A percentile compares a stretch with the other conserved stretches of the same genome.
Conservation (phyloP, 1,140 invertebrate genomes). For the Oscheius sp. region DNA sequence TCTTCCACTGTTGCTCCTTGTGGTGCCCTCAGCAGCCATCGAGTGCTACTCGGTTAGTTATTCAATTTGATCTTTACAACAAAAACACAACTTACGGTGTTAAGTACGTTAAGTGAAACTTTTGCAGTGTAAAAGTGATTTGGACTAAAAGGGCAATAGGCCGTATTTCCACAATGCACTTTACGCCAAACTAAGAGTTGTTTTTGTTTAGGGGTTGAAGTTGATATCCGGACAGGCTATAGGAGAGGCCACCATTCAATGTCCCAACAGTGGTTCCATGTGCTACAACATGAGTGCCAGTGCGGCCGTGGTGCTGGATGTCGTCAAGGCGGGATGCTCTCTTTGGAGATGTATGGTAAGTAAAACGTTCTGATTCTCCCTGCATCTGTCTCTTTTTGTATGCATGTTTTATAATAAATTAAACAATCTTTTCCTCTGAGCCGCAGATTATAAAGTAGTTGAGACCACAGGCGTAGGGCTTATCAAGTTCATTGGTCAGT, state of each 20-base stretch:
- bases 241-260: constrained; percentile 24
- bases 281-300: constrained; percentile 35
- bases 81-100: neutral
- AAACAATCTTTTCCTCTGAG: too few relatives aligned
- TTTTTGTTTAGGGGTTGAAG: constrained; percentile 32
- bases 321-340: constrained; percentile 33
- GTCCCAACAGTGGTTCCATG: constrained; percentile 14
- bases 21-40: neutral
- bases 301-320: constrained; percentile 28
- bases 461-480: too few relatives aligned
- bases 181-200: neutral
- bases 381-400: neutral
- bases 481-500: too few relatives aligned
- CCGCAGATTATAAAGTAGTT: too few relatives aligned
- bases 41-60: neutral
- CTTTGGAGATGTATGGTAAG: constrained; percentile 37
- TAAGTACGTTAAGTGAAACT: neutral
- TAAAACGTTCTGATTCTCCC: neutral
- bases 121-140: neutral
- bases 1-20: neutral
- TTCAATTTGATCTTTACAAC: neutral
- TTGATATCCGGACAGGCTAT: constrained; percentile 27
- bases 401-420: too few relatives aligned
- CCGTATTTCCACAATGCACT: neutral
- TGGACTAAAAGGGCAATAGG: neutral